phyloP scores from a whole-genome alignment of 2,113 vertebrate species.

The Hypomesus transpacificus region DNA sequence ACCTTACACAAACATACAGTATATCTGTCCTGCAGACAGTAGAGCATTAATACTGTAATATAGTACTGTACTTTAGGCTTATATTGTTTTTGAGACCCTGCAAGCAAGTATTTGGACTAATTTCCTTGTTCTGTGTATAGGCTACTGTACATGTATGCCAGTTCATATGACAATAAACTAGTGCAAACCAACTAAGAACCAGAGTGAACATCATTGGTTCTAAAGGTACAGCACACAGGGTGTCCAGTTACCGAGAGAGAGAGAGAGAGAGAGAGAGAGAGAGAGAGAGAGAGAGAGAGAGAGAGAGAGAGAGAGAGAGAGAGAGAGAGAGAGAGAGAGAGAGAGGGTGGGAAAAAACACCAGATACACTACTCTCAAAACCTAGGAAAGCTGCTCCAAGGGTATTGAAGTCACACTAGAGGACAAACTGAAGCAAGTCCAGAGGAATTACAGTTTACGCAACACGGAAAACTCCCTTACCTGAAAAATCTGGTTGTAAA shows the following conservation, averaged over 20 bases:
- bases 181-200: no score
- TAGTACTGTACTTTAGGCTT: background rate
- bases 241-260: constrained; percentile 63
- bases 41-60: no score
- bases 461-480: constrained; percentile 19
- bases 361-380: constrained; percentile 37
- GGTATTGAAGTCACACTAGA: constrained; percentile 50
- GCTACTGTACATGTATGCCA: no score
- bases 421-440: background rate
- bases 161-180: no score
- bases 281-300: constrained; percentile 14
- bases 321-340: constrained; percentile 1
- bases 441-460: constrained; percentile 28
- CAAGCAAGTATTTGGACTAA: background rate
- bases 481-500: constrained; percentile 12
- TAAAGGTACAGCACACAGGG: constrained; percentile 28
- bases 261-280: constrained; percentile 26
- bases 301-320: constrained; percentile 14
- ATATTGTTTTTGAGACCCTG: background rate
- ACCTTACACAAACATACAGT: no score
- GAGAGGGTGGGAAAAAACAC: constrained; percentile 22
- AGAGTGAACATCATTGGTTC: no score
- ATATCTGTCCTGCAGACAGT: no score
- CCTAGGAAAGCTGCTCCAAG: constrained; percentile 61
- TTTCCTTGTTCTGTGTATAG: background rate